Evolutionary conservation across 2,888 invertebrate species (phyloP), one percentile per base, ranked within the genome.

Genomic region (Caenorhabditis sulstoni): DNA sequence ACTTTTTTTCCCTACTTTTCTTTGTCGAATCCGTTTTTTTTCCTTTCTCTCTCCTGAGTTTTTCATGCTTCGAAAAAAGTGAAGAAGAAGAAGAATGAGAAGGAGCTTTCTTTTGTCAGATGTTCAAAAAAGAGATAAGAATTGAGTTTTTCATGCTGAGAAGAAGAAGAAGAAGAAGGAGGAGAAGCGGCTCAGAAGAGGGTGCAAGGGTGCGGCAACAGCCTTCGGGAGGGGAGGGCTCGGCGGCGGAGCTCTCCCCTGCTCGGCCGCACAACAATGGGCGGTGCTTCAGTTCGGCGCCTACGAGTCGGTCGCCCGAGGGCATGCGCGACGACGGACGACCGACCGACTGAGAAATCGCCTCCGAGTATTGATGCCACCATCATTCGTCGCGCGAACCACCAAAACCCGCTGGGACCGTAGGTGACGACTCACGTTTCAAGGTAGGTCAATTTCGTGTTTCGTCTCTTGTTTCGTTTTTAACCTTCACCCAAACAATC

Each of bases 291-390:
- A 49, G 75, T 66, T 75, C 66, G 76, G 61, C 64, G 73, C 64
- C 64, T 73, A 58, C 64, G 64, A 68, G 68, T 67, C 62, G 62
- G 76, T 70, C 57, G 77, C 77, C 77, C 53, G 58, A 78, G 77
- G 77, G 77, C 71, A 70, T 70, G 67, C 47, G 59, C 61, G 76
- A 67, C 75, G 61, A 49, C 59, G 65, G 64, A 29, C 39, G 50
- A 20, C 41, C 7, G 41, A 41, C 41, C 57, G 70, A 50, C 68
- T 45, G 5, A 41, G 64, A 57, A 57, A 57, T 58, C 71, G 71
- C 57, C 71, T 49, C 58, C 66, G 71, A 71, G 71, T 78, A 71
- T 78, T 78, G 77, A 78, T 78, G 77, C 65, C 65, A 59, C 71
- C 67, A 66, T 53, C 66, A 65, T 50, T 55, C 67, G 44, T 49